phyloP scores from a whole-genome alignment of 2,888 invertebrate species.

The Conus canariensis region DNA sequence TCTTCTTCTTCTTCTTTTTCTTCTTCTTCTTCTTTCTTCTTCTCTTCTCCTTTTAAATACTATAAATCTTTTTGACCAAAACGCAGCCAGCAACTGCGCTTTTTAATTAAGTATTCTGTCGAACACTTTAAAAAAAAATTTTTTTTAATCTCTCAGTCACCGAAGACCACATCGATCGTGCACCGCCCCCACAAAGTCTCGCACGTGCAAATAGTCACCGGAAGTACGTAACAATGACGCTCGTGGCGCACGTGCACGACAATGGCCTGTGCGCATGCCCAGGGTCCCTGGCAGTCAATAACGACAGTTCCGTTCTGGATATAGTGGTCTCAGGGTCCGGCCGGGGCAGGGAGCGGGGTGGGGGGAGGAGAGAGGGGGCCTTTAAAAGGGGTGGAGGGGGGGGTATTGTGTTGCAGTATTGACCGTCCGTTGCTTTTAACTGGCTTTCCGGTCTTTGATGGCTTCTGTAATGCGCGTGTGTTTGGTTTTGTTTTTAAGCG shows the following conservation, averaged over 20 bases:
- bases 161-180: too few species aligned
- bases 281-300: constrained; percentile 4
- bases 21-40: too few species aligned
- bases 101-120: too few species aligned
- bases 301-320: neutral
- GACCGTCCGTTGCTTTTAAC: too few species aligned
- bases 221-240: constrained; percentile 40
- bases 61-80: too few species aligned
- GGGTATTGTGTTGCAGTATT: neutral
- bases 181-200: neutral
- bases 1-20: too few species aligned
- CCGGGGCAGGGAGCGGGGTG: neutral
- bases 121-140: too few species aligned
- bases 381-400: neutral
- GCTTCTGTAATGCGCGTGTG: neutral
- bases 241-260: constrained; percentile 26
- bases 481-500: neutral
- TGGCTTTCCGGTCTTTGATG: neutral
- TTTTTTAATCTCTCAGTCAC: too few species aligned
- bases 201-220: constrained; percentile 38
- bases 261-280: constrained; percentile 23
- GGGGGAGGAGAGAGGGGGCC: neutral
- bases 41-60: too few species aligned
- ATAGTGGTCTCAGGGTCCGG: too few species aligned
- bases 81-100: too few species aligned